Evolutionary conservation across 1,140 invertebrate genomes (phyloP).

Genomic region (Epicauta chinensis): DNA sequence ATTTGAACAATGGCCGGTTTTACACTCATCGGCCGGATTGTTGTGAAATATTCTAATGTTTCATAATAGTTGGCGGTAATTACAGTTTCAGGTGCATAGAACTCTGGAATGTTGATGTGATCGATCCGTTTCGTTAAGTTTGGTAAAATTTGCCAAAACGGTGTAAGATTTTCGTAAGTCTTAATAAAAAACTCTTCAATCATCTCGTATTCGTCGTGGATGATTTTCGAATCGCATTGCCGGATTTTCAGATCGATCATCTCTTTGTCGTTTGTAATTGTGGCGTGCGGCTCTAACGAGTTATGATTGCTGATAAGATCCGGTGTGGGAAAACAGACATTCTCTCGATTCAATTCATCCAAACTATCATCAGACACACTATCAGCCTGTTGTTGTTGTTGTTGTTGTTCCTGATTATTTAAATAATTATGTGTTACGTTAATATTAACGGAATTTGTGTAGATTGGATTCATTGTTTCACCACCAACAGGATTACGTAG

Average conservation of each 20-base stretch:
- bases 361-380: conserved; percentile 44
- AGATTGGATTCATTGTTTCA: conserved; percentile 39
- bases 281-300: conserved; percentile 29
- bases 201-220: conserved; percentile 2
- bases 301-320: conserved; percentile 41
- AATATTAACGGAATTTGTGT: conserved; percentile 46
- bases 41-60: conserved; percentile 3
- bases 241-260: not conserved
- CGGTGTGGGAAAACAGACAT: conserved; percentile 34
- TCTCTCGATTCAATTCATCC: conserved; percentile 24
- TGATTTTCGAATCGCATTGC: conserved; percentile 1
- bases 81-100: conserved; percentile 13
- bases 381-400: conserved; percentile 31
- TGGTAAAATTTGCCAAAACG: conserved; percentile 6
- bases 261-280: no score
- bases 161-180: not conserved
- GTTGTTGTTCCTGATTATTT: conserved; percentile 29
- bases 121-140: conserved; percentile 1
- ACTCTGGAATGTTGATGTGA: conserved; percentile 7
- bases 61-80: not conserved
- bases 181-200: not conserved
- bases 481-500: conserved; percentile 26
- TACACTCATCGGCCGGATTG: conserved; percentile 3
- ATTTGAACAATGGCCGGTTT: conserved; percentile 8
- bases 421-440: conserved; percentile 48